Evolutionary conservation across 2,888 invertebrate genomes (phyloP), one percentile per base, ranked within the genome.

Genomic region (Xestia sexstrigata): DNA sequence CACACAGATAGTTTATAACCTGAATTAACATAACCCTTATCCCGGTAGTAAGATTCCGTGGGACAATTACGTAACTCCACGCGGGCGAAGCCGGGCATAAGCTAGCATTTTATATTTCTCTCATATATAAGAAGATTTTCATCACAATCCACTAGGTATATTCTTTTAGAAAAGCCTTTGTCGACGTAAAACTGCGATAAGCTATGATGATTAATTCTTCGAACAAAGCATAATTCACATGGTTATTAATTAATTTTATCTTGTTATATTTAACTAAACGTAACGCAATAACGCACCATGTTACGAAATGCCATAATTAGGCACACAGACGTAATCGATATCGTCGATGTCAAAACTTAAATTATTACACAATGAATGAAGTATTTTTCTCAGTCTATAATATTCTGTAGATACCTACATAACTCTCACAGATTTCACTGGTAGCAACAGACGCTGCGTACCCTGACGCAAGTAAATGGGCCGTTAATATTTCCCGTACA

Each of bases 401-500:
- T 35, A n/a, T 15, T 66, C 26, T 20, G 35, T 35, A 35, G 35
- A 2, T 49, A 17, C 35, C 15, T 67, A 70, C 45, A 35, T 70
- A 73, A n/a, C 52, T 83, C 30, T 47, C 26, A 47, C 1, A 69
- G 23, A 78, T 70, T 49, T 70, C 58, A 52, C 55, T 23, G 42
- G 23, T 76, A 81, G 62, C 72, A 81, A 82, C 75, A 76, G 47
- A 71, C 20, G 60, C 58, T 82, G 55, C 23, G 58, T 26, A 71
- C 13, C 52, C 60, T 81, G 85, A 83, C 76, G 82, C 66, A 84
- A 73, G 70, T 60, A 39, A 81, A 71, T 62, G 39, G 70, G 39
- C 49, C 66, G 20, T 26, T 20, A 67, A 70, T 76, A 76, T 70
- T 84, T 68, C 70, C 77, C 67, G 35, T 74, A 49, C 17, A 69